These are phyloP conservation scores for Cisticola juncidis DNA, from an alignment of 2,113 vertebrate genomes.

Conservation along the genomic window DNA sequence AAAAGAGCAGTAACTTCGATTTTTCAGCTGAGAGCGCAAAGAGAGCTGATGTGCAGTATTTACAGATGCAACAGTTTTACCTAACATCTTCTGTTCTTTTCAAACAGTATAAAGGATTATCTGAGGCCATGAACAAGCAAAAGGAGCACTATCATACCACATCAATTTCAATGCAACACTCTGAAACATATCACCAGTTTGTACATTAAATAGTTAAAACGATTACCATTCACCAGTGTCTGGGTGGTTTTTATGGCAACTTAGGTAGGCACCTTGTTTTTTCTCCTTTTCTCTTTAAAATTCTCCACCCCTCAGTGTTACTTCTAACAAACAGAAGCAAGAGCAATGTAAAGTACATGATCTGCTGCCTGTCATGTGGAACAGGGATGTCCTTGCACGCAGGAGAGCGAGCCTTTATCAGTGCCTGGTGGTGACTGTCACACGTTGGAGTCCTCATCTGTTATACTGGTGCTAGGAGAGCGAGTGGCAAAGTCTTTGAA, in stretches of 20 bases:
- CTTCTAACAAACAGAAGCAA: constrained; percentile 43
- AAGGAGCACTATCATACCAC: constrained; percentile 20
- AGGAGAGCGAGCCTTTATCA: background rate
- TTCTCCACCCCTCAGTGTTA: background rate
- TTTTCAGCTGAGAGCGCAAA: background rate
- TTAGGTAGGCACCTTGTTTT: constrained; percentile 40
- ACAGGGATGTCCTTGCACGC: background rate
- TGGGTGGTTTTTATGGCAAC: constrained; percentile 39
- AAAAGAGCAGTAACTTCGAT: background rate
- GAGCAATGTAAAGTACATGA: background rate
- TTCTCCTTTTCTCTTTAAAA: background rate
- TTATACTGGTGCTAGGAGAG: constrained; percentile 88
- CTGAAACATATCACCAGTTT: constrained; percentile 66
- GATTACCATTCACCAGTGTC: constrained; percentile 52
- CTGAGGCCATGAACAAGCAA: background rate
- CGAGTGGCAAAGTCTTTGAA: constrained; percentile 85
- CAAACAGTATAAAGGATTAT: background rate
- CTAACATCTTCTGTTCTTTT: background rate
- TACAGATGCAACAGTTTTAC: background rate
- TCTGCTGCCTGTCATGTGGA: background rate
- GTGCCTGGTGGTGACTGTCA: constrained; percentile 66
- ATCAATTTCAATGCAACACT: constrained; percentile 42
- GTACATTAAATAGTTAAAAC: constrained; percentile 70
- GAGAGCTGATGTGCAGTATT: background rate
- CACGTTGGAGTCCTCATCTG: constrained; percentile 90